Conservation (phyloP, 23 tunicate genomes). For the Botrylloides violaceus region DNA sequence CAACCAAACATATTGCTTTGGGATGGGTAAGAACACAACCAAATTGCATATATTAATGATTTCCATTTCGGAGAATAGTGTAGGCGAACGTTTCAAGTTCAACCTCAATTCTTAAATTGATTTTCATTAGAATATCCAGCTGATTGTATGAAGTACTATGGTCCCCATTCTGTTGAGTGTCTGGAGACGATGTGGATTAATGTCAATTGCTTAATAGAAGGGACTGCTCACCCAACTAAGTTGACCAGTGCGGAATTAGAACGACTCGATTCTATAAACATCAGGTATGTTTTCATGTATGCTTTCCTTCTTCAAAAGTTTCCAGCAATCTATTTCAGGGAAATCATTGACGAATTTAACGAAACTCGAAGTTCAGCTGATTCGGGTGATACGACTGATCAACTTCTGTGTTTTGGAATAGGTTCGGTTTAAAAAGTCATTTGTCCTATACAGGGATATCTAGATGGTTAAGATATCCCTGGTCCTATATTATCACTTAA, state of each 20-base stretch:
- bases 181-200: slow-evolving; percentile 16
- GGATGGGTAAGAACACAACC: slow-evolving; percentile 8
- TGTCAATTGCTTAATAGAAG: slow-evolving; percentile 12
- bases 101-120: not conserved
- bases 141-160: slow-evolving; percentile 13
- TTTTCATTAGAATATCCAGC: not conserved
- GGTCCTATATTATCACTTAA: not conserved
- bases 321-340: not conserved
- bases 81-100: not conserved
- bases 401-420: slow-evolving; percentile 22
- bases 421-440: slow-evolving; percentile 4
- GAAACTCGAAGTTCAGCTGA: slow-evolving; percentile 4
- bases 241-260: not conserved
- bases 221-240: slow-evolving; percentile 9
- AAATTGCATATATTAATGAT: not conserved
- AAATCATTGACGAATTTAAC: slow-evolving; percentile 12
- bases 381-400: slow-evolving; percentile 12
- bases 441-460: not conserved
- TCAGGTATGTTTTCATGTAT: not conserved
- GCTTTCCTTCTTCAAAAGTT: not conserved
- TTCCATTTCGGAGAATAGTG: not conserved
- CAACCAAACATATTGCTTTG: slow-evolving; percentile 18
- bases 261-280: not conserved
- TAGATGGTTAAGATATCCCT: not conserved
- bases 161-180: slow-evolving; percentile 24